These are phyloP conservation scores for Drosophila fulvimacula DNA, from an alignment of 2,888 invertebrate genomes.

Conservation along the genomic window DNA sequence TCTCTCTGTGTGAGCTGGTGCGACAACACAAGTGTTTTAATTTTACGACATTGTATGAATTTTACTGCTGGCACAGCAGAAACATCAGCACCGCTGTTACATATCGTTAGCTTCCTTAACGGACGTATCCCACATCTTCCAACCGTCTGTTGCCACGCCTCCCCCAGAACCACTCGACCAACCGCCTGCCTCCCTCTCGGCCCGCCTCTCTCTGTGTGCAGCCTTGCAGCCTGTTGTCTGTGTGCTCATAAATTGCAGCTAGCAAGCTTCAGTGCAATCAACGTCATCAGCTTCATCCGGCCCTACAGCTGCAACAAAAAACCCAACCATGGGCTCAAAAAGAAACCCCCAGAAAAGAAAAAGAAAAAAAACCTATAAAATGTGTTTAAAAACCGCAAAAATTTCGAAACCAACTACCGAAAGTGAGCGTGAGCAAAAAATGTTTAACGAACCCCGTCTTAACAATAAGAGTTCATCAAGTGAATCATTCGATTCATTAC, in stretches of 20 bases:
- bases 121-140: constrained; percentile 76
- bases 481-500: constrained; percentile 11
- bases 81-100: constrained; percentile 74
- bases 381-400: constrained; percentile 30
- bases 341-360: not conserved
- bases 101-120: constrained; percentile 80
- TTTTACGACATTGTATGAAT: constrained; percentile 83
- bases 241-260: constrained; percentile 78
- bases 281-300: constrained; percentile 80
- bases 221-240: constrained; percentile 43
- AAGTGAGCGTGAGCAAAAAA: not conserved
- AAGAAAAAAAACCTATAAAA: constrained; percentile 13
- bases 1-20: constrained; percentile 37
- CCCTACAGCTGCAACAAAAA: constrained; percentile 42
- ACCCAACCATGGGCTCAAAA: constrained; percentile 44
- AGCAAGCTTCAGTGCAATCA: constrained; percentile 79
- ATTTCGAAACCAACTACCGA: constrained; percentile 9
- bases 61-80: constrained; percentile 82
- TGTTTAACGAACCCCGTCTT: constrained; percentile 30
- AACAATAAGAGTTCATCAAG: constrained; percentile 3
- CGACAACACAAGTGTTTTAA: constrained; percentile 82
- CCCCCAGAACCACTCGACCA: not conserved
- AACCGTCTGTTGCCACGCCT: constrained; percentile 18
- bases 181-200: not conserved
- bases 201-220: not conserved